These are phyloP conservation scores for Selene dorsalis DNA, from an alignment of 2,797 vertebrate species.

Conservation along the genomic window DNA sequence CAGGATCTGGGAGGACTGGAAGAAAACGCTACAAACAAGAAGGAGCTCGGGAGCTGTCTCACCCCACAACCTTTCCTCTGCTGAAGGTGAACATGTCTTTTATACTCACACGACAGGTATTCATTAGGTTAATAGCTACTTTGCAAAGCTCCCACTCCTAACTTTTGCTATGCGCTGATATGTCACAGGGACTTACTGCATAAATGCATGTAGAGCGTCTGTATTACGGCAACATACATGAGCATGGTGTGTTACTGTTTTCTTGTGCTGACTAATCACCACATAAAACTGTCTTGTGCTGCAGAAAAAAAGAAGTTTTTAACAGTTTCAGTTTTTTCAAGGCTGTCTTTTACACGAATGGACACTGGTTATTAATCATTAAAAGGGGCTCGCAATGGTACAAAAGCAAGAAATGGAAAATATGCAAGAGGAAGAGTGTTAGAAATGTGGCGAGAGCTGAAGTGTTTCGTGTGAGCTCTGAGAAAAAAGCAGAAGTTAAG, in stretches of 20 bases:
- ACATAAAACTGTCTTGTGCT: neutral
- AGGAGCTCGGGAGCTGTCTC: slow-evolving; percentile 44
- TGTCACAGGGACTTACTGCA: slow-evolving; percentile 68
- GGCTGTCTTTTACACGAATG: neutral
- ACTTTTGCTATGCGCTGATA: slow-evolving; percentile 50
- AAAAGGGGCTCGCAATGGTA: neutral
- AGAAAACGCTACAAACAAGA: slow-evolving; percentile 31
- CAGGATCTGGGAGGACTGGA: slow-evolving; percentile 43
- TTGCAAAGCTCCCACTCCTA: slow-evolving; percentile 61
- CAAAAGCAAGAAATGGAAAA: neutral
- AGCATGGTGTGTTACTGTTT: neutral
- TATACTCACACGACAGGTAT: slow-evolving; percentile 81
- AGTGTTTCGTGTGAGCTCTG: neutral
- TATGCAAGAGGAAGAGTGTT: neutral
- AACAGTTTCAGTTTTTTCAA: neutral
- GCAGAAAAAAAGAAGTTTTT: neutral
- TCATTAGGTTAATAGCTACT: slow-evolving; percentile 72
- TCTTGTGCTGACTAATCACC: neutral
- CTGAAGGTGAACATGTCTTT: slow-evolving; percentile 86
- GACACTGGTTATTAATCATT: neutral
- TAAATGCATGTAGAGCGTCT: slow-evolving; percentile 40
- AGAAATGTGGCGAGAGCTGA: neutral
- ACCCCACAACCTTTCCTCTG: slow-evolving; percentile 46
- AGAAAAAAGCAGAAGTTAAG: neutral
- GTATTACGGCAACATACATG: neutral